These are phyloP conservation scores for Chloroceryle aenea DNA, from an alignment of 2,113 vertebrate species.

Conservation along the genomic window DNA sequence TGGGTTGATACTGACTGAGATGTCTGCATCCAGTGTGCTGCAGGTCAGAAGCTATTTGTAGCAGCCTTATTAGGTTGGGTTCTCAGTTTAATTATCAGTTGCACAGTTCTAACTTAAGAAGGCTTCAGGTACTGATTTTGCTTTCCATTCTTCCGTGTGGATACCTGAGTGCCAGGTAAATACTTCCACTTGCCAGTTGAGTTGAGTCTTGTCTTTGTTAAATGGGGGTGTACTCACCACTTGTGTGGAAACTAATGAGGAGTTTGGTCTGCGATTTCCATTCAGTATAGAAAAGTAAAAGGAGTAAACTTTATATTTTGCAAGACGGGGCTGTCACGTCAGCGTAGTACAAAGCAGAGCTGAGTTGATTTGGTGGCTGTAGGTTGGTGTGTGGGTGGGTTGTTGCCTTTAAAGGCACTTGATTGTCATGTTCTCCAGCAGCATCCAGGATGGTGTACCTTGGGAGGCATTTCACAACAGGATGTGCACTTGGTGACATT, in stretches of 20 bases:
- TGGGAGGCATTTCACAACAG: neutral
- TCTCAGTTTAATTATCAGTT: neutral
- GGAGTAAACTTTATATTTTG: neutral
- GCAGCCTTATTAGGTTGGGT: neutral
- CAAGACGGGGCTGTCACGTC: fast-evolving
- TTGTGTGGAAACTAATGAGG: neutral
- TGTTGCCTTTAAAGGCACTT: neutral
- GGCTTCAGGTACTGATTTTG: neutral
- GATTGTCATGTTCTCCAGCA: neutral
- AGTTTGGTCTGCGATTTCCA: neutral
- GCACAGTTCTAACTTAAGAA: neutral
- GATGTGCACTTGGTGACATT: fast-evolving
- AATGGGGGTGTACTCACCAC: neutral
- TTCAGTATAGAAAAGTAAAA: neutral
- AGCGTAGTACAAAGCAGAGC: neutral
- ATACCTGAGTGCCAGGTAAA: neutral
- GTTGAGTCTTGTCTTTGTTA: neutral
- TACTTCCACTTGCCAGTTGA: neutral
- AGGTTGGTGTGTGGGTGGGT: neutral
- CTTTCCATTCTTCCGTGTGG: neutral
- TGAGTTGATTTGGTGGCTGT: neutral
- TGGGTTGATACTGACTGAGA: neutral
- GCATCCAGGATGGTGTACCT: no score
- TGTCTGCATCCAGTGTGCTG: no score
- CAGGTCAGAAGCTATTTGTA: neutral